Percentiles rank a stretch among this genome's conserved stretches.
Conservation (phyloP, 2,113 vertebrate genomes). For the Alectura lathami region DNA sequence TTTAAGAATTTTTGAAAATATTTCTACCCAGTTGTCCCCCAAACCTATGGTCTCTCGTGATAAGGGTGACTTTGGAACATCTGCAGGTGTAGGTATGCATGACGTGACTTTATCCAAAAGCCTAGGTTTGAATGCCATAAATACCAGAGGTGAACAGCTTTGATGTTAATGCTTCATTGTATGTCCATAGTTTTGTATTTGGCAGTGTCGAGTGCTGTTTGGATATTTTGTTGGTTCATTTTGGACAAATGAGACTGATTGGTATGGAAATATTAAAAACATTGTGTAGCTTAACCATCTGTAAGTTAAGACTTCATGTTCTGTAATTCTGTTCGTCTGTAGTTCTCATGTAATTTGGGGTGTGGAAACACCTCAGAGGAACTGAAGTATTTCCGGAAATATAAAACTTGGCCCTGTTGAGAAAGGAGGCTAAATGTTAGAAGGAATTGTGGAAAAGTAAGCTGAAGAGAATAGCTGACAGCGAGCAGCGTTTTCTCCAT, state of each 20-base stretch:
- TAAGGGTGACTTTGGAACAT: neutral
- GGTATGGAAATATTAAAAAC: neutral
- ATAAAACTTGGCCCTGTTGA: neutral
- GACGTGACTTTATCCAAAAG: neutral
- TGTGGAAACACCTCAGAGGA: neutral
- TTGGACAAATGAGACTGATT: neutral
- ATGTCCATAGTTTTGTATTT: neutral
- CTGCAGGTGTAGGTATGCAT: neutral
- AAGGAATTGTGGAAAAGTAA: neutral
- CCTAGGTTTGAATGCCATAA: fast-evolving
- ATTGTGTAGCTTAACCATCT: neutral
- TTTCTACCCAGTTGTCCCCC: neutral
- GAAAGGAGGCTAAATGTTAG: neutral
- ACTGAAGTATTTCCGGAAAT: neutral
- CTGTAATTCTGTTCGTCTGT: neutral
- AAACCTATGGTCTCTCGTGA: neutral
- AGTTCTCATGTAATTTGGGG: neutral
- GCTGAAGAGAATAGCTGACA: neutral
- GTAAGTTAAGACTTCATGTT: neutral
- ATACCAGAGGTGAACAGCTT: neutral
- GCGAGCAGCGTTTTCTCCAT: neutral
- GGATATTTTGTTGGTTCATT: neutral
- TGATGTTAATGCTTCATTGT: neutral
- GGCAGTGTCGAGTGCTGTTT: neutral
- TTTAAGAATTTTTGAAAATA: neutral